These are phyloP conservation scores for Porphyrio hochstetteri DNA, from an alignment of 2,113 vertebrate genomes.

Conservation along the genomic window DNA sequence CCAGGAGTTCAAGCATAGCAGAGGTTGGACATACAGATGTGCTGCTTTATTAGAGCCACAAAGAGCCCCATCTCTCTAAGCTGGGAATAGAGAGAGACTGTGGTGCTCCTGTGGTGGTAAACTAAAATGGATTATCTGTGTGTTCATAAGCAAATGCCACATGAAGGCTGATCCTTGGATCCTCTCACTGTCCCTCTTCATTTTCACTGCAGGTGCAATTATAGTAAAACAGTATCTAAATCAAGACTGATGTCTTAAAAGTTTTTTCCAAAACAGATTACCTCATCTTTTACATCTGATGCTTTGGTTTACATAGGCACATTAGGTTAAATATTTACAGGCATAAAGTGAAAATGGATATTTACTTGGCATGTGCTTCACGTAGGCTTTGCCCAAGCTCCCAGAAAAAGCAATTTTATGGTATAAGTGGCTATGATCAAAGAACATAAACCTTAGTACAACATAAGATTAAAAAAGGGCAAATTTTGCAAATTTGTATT, in stretches of 20 bases:
- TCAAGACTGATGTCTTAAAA: not conserved
- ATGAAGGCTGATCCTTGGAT: not conserved
- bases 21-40: not conserved
- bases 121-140: not conserved
- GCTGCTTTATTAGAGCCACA: not conserved
- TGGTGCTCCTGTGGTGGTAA: not conserved
- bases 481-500: not conserved
- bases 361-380: not conserved
- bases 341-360: not conserved
- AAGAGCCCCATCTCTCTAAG: not conserved
- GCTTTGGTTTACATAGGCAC: not conserved
- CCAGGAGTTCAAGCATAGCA: not conserved
- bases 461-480: not conserved
- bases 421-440: not conserved
- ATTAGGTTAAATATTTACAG: not conserved
- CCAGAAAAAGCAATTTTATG: not conserved
- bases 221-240: not conserved
- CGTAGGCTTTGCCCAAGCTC: not conserved
- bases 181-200: not conserved
- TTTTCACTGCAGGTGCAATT: not conserved
- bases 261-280: not conserved
- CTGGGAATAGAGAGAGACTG: not conserved
- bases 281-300: not conserved
- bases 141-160: not conserved
- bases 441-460: not conserved